Evolutionary conservation across 2,797 vertebrate genomes (phyloP).

Genomic region (Eulemur coronatus): DNA sequence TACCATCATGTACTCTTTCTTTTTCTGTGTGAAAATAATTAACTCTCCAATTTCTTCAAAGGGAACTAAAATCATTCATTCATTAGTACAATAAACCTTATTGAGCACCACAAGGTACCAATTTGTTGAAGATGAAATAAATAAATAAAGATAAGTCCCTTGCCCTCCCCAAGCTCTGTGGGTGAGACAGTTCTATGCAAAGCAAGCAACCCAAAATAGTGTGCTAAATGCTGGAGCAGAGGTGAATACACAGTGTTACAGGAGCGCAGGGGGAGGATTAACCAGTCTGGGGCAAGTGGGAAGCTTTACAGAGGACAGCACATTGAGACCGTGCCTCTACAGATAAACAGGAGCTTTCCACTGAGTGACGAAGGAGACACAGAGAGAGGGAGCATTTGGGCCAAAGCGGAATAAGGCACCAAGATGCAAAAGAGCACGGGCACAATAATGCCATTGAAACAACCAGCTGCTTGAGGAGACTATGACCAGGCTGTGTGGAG

Average conservation of each 20-base stretch:
- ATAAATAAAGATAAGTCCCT: background rate
- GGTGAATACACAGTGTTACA: background rate
- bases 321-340: background rate
- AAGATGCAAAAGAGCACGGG: background rate
- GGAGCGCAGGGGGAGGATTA: background rate
- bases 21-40: constrained; percentile 36
- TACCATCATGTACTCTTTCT: background rate
- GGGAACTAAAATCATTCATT: constrained; percentile 38
- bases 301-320: background rate
- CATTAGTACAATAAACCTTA: background rate
- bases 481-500: background rate
- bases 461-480: background rate
- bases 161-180: background rate
- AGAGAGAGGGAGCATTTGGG: background rate
- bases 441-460: background rate
- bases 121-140: constrained; percentile 5
- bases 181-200: background rate
- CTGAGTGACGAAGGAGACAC: background rate
- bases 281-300: background rate
- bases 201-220: constrained; percentile 36
- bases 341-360: background rate
- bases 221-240: background rate
- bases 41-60: background rate
- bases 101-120: background rate
- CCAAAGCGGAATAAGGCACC: background rate